Evolutionary conservation across 2,113 vertebrate genomes (phyloP).

Genomic region (Oenanthe melanoleuca): DNA sequence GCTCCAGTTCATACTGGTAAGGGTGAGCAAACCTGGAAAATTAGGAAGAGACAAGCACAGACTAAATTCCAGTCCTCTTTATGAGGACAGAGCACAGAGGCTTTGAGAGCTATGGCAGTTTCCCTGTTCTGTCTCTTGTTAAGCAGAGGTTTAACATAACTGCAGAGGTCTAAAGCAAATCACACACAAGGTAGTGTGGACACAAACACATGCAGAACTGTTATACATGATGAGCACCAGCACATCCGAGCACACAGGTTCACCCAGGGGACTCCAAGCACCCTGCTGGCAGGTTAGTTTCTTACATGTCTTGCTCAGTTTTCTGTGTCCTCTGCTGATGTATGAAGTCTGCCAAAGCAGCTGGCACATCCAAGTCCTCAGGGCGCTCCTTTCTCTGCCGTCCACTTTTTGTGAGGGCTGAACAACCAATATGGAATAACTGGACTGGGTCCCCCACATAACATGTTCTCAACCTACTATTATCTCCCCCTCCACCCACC

Average conservation of each 20-base stretch:
- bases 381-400: conserved; percentile 84
- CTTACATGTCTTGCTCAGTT: conserved; percentile 91
- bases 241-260: background rate
- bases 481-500: conserved; percentile 17
- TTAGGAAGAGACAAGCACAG: background rate
- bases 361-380: conserved; percentile 90
- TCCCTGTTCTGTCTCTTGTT: background rate
- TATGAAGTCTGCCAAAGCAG: conserved; percentile 93
- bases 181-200: rapidly evolving
- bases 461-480: background rate
- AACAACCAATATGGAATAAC: conserved; percentile 49
- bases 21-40: conserved; percentile 90
- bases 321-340: conserved; percentile 92
- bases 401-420: conserved; percentile 85
- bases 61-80: background rate
- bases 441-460: background rate
- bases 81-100: background rate
- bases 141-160: background rate
- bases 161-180: background rate
- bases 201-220: conserved; percentile 36
- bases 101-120: background rate
- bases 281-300: background rate
- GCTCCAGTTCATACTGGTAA: conserved; percentile 92
- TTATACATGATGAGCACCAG: background rate
- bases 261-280: background rate